Base-by-base conservation (phyloP, 1,140 invertebrate species). In the Sitophilus oryzae region DNA sequence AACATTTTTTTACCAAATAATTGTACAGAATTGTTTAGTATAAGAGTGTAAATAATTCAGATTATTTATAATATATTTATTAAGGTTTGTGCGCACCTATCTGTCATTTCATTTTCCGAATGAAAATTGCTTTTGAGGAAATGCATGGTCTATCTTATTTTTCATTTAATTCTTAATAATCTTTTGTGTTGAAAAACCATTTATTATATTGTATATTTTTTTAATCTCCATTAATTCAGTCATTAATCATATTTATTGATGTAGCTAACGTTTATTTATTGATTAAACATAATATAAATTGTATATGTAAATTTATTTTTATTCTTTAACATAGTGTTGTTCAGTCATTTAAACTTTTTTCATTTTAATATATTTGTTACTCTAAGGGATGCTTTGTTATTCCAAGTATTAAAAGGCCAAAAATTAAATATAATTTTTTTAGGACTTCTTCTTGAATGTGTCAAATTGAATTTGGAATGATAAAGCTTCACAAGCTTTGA, bases 1-100 rank as follows among this genome's bases (percentile, higher is more conserved):
- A 51, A 51, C 37, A 38, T 41, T 41, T 42, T 41, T 18, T 25
- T 43, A 51, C 48, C 48, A 51, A 51, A 51, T 23, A 42, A 40
- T 51, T 46, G 38, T 42, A 42, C 19, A 42, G 40, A 19, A 19
- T 18, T 42, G 2, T 18, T 42, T 18, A 9, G 40, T 42, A 19
- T 41, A 41, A 19, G 40, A 18, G 35, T 30, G 25, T 41, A 42
- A 2, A 42, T 42, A 42, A 2, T 1, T 42, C 6, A 18, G 3
- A 20, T 21, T 19, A 18, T 42, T 18, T 19, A 43, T 16, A 43
- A 30, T 46, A 16, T 10, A 34, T 45, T 2, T 30, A 25, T n/a
- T 15, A 46, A 34, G 21, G 21, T 2, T 22, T 19, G 5, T 35
- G 3, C 2, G 3, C 5, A 46, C 23, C 2, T 22, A 25, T 3